Evolutionary conservation across 2,888 invertebrate species (phyloP), one percentile per base, ranked within the genome.

Genomic region (Drosophila picticornis): DNA sequence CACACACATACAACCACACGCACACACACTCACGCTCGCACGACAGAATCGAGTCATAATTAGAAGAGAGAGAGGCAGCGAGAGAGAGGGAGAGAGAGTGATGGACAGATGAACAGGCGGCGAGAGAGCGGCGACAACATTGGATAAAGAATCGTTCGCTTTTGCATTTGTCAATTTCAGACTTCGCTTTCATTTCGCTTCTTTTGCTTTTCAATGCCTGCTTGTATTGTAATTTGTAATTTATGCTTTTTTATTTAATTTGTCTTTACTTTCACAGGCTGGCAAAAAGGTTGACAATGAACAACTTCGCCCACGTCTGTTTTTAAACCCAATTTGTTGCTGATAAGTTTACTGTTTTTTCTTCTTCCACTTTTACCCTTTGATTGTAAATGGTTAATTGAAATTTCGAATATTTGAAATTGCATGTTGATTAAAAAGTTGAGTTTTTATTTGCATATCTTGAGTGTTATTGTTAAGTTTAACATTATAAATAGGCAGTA

Each of bases 101-200:
- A n/a, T n/a, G 40, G n/a, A 46, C 25, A 16, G 16, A 25, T 13
- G 16, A 13, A 46, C 22, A 46, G 22, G 46, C 22, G 22, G 72
- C 36, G 64, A 51, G 55, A 58, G 59, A 66, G 60, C 38, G 32
- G 40, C 25, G 38, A 36, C 43, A 55, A 55, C 43, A 32, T 53
- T 58, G 59, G 57, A 62, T 63, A 72, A 90, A 90, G 90, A 84
- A 90, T 69, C 66, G 74, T 74, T 83, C 66, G 75, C 58, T 67
- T 77, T 86, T 81, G 82, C 71, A 59, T 75, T 81, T 87, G 75
- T 70, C 69, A 69, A 66, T 46, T 60, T 59, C 56, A 75, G 83
- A 77, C 81, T 86, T 90, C 84, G 81, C 84, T 87, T 90, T 88
- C 86, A 76, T 86, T 86, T 87, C 74, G 75, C 77, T 75, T 84